Evolutionary conservation across 1,140 invertebrate genomes (phyloP).

Genomic region (Danaus melanippus): DNA sequence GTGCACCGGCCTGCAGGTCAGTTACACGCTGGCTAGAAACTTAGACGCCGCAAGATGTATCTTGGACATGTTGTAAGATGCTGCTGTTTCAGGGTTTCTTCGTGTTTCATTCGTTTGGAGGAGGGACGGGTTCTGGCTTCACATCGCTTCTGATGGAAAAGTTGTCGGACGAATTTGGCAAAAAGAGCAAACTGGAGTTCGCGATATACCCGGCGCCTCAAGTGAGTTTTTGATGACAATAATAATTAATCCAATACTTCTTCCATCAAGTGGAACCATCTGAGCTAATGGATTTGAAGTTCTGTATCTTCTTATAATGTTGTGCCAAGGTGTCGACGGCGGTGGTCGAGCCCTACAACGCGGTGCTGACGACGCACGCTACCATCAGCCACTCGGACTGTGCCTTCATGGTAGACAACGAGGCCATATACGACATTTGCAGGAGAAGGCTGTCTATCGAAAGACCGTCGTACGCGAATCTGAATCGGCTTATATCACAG

Average conservation of each 20-base stretch:
- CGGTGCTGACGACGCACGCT: slow-evolving; percentile 83
- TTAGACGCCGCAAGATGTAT: slow-evolving; percentile 3
- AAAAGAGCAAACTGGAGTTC: slow-evolving; percentile 85
- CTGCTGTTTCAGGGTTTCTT: slow-evolving; percentile 78
- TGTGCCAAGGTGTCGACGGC: slow-evolving; percentile 82
- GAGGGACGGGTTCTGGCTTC: slow-evolving; percentile 87
- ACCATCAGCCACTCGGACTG: slow-evolving; percentile 85
- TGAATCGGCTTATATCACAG: slow-evolving; percentile 82
- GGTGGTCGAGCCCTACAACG: slow-evolving; percentile 91
- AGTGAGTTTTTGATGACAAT: slow-evolving; percentile 22
- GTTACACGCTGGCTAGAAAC: slow-evolving; percentile 2
- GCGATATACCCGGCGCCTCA: slow-evolving; percentile 85
- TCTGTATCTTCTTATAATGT: slow-evolving; percentile 20
- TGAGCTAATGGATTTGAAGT: no score
- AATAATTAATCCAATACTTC: not conserved
- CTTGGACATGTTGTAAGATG: slow-evolving; percentile 4
- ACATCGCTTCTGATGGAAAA: slow-evolving; percentile 85
- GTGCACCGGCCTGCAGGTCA: slow-evolving; percentile 83
- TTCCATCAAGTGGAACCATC: not conserved
- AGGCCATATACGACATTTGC: slow-evolving; percentile 89
- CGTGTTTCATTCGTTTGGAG: slow-evolving; percentile 86
- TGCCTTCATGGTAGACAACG: slow-evolving; percentile 88
- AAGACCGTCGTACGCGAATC: slow-evolving; percentile 81
- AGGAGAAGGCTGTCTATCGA: slow-evolving; percentile 79
- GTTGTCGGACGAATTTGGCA: slow-evolving; percentile 81